Evolutionary conservation across 2,113 vertebrate genomes (phyloP), one percentile per base, ranked within the genome.

Genomic region (Melospiza melodia): DNA sequence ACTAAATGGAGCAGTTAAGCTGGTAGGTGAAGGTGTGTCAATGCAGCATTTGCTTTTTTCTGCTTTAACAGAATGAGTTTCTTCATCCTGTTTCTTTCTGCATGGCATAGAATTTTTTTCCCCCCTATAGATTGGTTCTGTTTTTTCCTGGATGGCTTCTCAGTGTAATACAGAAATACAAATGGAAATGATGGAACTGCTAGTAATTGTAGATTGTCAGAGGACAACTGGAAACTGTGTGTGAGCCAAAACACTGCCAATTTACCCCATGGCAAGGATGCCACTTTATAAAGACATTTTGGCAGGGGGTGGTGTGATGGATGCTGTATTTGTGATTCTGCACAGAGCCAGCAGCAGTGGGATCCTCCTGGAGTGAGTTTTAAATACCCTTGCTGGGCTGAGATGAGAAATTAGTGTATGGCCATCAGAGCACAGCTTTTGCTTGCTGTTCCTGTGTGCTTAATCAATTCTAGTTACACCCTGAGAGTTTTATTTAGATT

Each of bases 61-160:
- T 69, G 11, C 9, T 58, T 83, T 83, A 54, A 37, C 28, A 43
- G 5, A 57, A 62, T 48, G 16, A 77, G 4, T 27, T 93, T 59
- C 27, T 63, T n/a, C n/a, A 63, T 75, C 27, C 20, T n/a, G 6
- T 54, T 90, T 67, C 39, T 84, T 54, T 59, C 49, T 61, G 12
- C 21, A 8, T 37, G 65, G 22, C 5, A 5, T 10, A 24, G 15
- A 37, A 15, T 24, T 30, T 30, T 2, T 1, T 1, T 0, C 4
- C 20, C 15, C 25, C 14, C 6, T 5, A 1, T 15, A 27, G 13
- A 12, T 10, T 24, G 23, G 27, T 84, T 67, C 11, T 73, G 3
- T 21, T 51, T 90, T 81, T 85, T 44, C 20, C 17, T 74, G 37
- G 11, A 11, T 1, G 5, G 21, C 20, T 91, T 69, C 9, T 69